Conservation (phyloP, 35 echinoderm and acorn worm genomes). For the Amphiura filiformis region DNA sequence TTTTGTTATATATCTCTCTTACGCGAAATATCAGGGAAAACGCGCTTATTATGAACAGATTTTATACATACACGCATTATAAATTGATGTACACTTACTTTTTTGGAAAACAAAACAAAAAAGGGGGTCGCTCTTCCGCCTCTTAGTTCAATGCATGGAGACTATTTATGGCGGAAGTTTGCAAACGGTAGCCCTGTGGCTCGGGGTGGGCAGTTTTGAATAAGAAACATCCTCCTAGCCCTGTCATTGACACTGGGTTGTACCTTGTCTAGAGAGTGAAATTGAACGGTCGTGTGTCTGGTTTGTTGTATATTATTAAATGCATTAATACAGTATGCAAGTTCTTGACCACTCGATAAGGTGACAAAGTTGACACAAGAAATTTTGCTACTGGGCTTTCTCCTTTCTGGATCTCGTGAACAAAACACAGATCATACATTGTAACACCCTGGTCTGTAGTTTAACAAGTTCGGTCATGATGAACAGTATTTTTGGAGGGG, state of each 20-base stretch:
- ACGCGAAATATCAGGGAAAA: not conserved
- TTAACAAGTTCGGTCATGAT: not conserved
- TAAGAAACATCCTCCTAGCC: not conserved
- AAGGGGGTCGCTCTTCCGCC: conserved; percentile 1
- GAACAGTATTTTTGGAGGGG: not conserved
- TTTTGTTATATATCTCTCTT: not conserved
- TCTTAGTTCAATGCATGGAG: not conserved
- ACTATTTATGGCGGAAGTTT: not conserved
- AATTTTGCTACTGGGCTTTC: conserved; percentile 8
- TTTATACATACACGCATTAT: not conserved
- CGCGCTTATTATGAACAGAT: not conserved
- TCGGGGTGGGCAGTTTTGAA: not conserved
- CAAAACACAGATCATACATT: not conserved
- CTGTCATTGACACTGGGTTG: too few species aligned
- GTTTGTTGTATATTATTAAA: too few species aligned
- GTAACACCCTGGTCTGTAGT: not conserved
- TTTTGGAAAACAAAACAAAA: not conserved
- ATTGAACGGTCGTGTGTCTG: too few species aligned
- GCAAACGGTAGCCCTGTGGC: not conserved
- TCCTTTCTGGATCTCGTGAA: not conserved
- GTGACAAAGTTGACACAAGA: not conserved
- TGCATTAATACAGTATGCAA: too few species aligned
- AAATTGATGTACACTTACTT: not conserved
- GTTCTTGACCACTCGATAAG: not conserved
- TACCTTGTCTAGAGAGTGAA: too few species aligned